Conservation (phyloP, 2,888 invertebrate genomes). For the Ectropis crepuscularia region DNA sequence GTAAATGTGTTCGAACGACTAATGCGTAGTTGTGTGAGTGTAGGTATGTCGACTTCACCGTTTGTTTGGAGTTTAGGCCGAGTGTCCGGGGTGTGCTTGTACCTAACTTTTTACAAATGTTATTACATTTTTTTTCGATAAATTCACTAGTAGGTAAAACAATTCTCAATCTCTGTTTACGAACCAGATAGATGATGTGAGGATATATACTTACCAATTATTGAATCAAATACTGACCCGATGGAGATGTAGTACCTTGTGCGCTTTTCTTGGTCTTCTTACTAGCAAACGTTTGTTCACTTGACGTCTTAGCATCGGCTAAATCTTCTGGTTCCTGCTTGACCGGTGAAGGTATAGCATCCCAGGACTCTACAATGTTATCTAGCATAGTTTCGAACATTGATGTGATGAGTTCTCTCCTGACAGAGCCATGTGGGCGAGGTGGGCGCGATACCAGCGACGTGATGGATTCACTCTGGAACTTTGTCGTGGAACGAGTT, state of each 20-base stretch:
- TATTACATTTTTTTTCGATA: too few species aligned
- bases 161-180: too few species aligned
- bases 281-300: constrained; percentile 55
- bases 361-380: constrained; percentile 71
- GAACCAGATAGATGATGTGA: too few species aligned
- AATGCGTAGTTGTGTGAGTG: too few species aligned
- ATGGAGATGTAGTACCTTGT: constrained; percentile 5
- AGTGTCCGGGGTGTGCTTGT: too few species aligned
- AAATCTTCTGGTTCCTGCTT: constrained; percentile 55
- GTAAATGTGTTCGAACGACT: too few species aligned
- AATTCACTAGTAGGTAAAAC: too few species aligned
- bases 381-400: constrained; percentile 74
- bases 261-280: constrained; percentile 58
- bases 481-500: constrained; percentile 46
- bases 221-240: neutral
- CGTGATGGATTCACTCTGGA: constrained; percentile 52
- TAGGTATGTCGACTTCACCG: too few species aligned
- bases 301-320: constrained; percentile 54
- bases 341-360: constrained; percentile 50
- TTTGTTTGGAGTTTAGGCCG: too few species aligned
- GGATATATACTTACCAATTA: too few species aligned
- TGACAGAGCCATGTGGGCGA: constrained; percentile 59
- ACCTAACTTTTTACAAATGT: too few species aligned
- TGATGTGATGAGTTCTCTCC: constrained; percentile 66
- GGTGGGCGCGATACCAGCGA: constrained; percentile 46